phyloP scores from a whole-genome alignment of 2,797 vertebrate genomes.

The Pseudochirops cupreus region DNA sequence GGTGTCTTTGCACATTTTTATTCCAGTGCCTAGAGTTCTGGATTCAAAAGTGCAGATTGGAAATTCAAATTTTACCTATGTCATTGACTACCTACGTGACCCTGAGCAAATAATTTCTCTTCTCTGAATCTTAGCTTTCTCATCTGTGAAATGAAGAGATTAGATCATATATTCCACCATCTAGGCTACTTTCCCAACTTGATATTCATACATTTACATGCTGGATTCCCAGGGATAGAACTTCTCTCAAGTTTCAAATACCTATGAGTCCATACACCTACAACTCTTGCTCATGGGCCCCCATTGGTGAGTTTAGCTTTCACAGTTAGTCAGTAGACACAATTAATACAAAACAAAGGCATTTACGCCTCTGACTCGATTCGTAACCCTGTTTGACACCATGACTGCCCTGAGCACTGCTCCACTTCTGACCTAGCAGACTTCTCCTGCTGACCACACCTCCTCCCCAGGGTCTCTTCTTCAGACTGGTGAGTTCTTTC shows the following conservation, averaged over 20 bases:
- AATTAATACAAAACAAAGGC: background rate
- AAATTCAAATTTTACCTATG: background rate
- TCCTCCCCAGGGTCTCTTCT: background rate
- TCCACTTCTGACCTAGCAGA: no score
- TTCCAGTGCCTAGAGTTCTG: background rate
- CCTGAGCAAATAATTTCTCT: background rate
- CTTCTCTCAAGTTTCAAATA: background rate
- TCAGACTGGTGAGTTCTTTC: no score
- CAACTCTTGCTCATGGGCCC: background rate
- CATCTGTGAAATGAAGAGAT: background rate
- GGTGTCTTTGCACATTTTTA: background rate
- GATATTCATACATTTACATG: background rate
- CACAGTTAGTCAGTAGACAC: background rate
- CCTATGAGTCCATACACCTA: background rate
- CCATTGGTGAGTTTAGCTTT: background rate
- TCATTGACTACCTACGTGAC: background rate
- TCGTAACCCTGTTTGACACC: background rate
- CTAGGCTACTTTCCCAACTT: background rate
- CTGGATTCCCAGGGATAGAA: background rate
- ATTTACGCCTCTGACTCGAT: background rate
- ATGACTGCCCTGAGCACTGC: background rate
- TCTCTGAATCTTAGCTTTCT: background rate
- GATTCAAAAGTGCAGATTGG: background rate
- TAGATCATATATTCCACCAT: background rate
- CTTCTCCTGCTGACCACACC: background rate